Percentiles rank a stretch among this genome's conserved stretches.
Conservation (phyloP, 2,797 vertebrate species). For the Lepidocolaptes lacrymiger region DNA sequence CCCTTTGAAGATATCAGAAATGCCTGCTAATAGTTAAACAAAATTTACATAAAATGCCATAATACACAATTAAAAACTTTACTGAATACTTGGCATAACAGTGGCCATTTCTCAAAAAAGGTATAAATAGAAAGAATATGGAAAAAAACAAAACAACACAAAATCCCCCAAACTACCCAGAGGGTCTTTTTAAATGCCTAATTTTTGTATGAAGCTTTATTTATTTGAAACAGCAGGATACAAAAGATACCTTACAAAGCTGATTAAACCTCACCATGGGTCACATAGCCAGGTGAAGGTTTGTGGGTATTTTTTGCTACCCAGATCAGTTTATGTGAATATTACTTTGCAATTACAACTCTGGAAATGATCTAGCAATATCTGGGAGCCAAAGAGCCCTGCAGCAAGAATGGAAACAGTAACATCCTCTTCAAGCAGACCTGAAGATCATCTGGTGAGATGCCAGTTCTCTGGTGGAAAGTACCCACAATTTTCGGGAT, state of each 20-base stretch:
- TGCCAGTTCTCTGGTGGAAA: constrained; percentile 47
- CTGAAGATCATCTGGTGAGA: neutral
- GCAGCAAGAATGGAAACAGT: constrained; percentile 10
- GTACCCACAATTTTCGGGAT: constrained; percentile 47
- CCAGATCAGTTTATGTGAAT: neutral
- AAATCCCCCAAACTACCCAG: neutral
- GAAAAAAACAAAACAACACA: fast-evolving
- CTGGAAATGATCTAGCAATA: constrained; percentile 30
- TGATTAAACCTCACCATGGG: neutral
- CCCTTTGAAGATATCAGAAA: neutral
- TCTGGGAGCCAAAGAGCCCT: constrained; percentile 18
- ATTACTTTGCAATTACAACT: neutral
- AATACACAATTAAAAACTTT: neutral
- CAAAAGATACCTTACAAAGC: neutral
- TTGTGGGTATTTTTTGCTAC: neutral
- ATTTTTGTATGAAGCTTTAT: neutral
- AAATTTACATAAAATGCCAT: neutral
- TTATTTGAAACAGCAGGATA: neutral
- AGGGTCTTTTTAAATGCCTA: neutral
- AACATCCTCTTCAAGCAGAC: constrained; percentile 32
- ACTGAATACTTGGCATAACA: neutral
- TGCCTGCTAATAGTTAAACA: neutral
- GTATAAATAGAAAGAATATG: neutral
- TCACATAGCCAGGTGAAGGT: neutral
- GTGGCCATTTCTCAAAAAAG: neutral